These are phyloP conservation scores for Furnarius figulus DNA, from an alignment of 2,113 vertebrate genomes.

Conservation along the genomic window DNA sequence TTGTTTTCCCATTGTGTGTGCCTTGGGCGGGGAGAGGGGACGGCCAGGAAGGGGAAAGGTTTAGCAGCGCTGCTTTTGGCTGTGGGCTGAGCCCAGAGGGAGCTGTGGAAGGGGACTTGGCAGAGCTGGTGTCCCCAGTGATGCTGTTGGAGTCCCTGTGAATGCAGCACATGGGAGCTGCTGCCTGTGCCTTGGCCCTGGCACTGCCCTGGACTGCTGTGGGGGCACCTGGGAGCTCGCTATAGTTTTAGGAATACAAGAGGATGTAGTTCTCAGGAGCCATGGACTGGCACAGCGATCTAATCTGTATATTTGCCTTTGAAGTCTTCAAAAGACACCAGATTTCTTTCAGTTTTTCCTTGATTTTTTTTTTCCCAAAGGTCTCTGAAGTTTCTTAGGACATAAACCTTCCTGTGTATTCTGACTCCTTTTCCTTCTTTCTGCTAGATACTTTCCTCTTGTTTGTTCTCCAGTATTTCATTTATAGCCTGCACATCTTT, in stretches of 20 bases:
- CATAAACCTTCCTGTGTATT: not conserved
- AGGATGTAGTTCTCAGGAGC: not conserved
- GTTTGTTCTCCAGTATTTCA: slow-evolving; percentile 26
- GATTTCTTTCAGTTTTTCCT: not conserved
- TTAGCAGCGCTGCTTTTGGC: rapidly evolving
- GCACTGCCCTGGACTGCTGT: not conserved
- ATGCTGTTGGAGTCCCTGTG: not conserved
- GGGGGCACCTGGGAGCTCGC: not conserved
- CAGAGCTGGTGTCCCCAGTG: not conserved
- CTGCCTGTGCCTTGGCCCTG: not conserved
- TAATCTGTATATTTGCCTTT: not conserved
- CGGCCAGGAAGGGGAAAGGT: not conserved
- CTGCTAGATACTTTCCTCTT: not conserved
- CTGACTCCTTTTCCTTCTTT: not conserved
- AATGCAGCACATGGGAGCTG: rapidly evolving
- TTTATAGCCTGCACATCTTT: slow-evolving; percentile 21
- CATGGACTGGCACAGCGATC: not conserved
- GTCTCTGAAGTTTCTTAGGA: not conserved
- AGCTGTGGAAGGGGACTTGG: not conserved
- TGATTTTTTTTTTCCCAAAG: not conserved
- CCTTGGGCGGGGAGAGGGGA: not conserved
- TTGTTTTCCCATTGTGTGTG: not conserved
- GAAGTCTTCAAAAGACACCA: not conserved
- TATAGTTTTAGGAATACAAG: not conserved
- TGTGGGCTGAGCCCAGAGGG: not conserved